These are phyloP conservation scores for Atrina japonica DNA, from an alignment of 2,888 invertebrate genomes.

Conservation along the genomic window DNA sequence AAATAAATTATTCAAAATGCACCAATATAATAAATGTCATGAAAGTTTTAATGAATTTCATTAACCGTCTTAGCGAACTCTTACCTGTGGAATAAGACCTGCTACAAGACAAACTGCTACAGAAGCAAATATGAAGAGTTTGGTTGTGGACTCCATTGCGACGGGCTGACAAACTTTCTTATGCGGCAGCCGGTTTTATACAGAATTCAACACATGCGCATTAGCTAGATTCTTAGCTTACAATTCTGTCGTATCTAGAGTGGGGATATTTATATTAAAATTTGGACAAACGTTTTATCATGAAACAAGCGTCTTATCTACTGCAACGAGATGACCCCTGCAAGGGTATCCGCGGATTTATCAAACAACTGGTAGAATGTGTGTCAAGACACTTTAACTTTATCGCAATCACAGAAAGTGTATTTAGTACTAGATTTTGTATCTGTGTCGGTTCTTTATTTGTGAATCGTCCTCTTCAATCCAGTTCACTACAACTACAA, in stretches of 20 bases:
- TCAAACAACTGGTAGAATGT: no score
- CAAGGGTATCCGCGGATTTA: no score
- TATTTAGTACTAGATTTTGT: no score
- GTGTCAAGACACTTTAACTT: no score
- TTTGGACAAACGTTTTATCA: constrained; percentile 20
- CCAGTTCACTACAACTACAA: no score
- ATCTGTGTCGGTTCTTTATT: no score
- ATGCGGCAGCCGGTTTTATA: no score
- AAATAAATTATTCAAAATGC: no score
- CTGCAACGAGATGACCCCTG: not conserved
- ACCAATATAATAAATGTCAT: no score
- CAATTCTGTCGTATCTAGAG: constrained; percentile 15
- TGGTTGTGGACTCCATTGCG: constrained; percentile 4
- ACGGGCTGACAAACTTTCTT: not conserved
- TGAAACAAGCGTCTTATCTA: constrained; percentile 18
- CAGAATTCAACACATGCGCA: constrained; percentile 15
- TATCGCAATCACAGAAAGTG: no score
- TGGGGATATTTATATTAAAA: constrained; percentile 22
- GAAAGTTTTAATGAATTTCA: not conserved
- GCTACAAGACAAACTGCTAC: not conserved
- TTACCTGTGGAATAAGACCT: constrained; percentile 4
- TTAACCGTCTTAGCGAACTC: not conserved
- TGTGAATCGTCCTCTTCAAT: no score
- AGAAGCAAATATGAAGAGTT: constrained; percentile 2
- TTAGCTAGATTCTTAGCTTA: constrained; percentile 8